A percentile compares a stretch with the other conserved stretches of the same genome.
Evolutionary conservation across 1,140 invertebrate genomes (phyloP).

Genomic region (Diorhabda carinulata): DNA sequence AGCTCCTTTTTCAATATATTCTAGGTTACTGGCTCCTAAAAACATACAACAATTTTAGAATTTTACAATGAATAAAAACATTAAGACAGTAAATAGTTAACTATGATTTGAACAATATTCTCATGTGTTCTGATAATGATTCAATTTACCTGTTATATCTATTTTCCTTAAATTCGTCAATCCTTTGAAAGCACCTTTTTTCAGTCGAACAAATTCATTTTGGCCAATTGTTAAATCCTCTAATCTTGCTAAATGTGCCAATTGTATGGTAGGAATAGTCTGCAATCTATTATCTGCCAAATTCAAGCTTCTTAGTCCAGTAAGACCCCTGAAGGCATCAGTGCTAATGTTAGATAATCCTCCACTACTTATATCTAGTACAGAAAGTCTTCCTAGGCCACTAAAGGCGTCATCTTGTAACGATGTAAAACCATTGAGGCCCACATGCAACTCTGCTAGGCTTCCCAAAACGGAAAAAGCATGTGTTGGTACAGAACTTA

Average conservation of each 20-base stretch:
- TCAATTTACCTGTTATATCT: conserved; percentile 62
- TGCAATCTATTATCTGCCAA: conserved; percentile 73
- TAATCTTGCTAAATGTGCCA: conserved; percentile 65
- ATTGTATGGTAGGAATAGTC: conserved; percentile 69
- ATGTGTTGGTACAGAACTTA: conserved; percentile 68
- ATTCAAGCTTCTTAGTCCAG: conserved; percentile 67
- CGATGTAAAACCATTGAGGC: conserved; percentile 72
- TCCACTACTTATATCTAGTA: conserved; percentile 75
- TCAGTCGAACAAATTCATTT: conserved; percentile 69
- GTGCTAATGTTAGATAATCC: conserved; percentile 71
- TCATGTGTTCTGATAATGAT: no score
- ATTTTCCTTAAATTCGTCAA: conserved; percentile 70
- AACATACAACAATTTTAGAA: conserved; percentile 43
- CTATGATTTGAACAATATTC: no score
- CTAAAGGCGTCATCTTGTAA: conserved; percentile 72
- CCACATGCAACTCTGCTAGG: conserved; percentile 78
- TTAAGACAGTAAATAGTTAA: no score
- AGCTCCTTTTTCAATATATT: conserved; percentile 67
- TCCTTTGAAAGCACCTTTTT: conserved; percentile 69
- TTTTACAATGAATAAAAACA: no score
- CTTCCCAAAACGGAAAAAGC: conserved; percentile 67
- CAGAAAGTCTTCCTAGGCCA: conserved; percentile 66
- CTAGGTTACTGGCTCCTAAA: conserved; percentile 67
- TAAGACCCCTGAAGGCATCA: conserved; percentile 70
- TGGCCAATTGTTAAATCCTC: conserved; percentile 79